Evolutionary conservation across 2,888 invertebrate genomes (phyloP), one percentile per base, ranked within the genome.

Genomic region (Lordiphosa andalusiaca): DNA sequence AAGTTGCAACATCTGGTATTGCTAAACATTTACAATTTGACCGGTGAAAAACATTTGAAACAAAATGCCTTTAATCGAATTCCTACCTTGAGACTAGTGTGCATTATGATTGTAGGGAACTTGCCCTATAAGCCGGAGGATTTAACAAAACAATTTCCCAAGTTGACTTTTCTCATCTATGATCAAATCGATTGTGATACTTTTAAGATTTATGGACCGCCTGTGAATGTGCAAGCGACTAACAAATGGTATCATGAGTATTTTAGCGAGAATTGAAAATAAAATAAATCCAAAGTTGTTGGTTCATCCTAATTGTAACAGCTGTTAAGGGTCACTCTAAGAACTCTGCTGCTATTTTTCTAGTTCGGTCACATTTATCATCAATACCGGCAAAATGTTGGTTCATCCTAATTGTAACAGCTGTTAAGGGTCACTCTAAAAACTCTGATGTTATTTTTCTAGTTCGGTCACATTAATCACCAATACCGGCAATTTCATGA

Each of bases 71-170:
- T 81, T 9, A 37, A 47, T 12, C 41, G 50, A 0, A 9, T 62
- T 25, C 30, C 46, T 0, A 21, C 50, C 4, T 25, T 77, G 0
- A 72, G 58, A 61, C 49, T 76, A 5, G 59, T 71, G 30, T 69
- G 64, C 13, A 50, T 63, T 6, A 63, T 55, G 47, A 4, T 64
- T 6, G 36, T 69, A 0, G 77, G 71, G 6, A 50, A 59, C 0
- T 9, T 47, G 6, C 39, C 64, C 19, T 46, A 62, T 4, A 40
- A 67, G 13, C 42, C 51, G 4, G 6, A 12, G 0, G 19, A 42
- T 6, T 12, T 76, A 12, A 51, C 40, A 13, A 36, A 35, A 33
- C 25, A 50, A 13, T 57, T 62, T 40, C 71, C 63, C 1, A 12
- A 39, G 6, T 25, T 81, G 1, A 61, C 53, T 21, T 64, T 77